Conservation (phyloP, 2,113 vertebrate species). For the Gallinago jamesoni region DNA sequence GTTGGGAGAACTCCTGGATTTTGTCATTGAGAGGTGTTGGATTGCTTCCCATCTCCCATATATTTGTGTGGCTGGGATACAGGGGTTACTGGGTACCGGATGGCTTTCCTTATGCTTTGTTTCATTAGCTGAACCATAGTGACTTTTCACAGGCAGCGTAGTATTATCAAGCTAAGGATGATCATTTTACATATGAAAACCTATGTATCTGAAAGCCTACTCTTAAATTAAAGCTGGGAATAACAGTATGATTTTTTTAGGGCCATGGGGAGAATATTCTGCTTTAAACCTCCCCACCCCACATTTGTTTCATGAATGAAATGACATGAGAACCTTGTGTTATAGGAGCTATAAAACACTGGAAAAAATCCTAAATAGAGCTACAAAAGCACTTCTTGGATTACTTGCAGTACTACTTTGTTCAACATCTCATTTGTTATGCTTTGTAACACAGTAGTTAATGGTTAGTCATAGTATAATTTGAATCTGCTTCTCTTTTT, state of each 20-base stretch:
- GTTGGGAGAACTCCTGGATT: background rate
- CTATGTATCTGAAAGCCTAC: fast-evolving
- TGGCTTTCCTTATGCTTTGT: background rate
- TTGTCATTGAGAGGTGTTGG: background rate
- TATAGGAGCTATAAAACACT: background rate
- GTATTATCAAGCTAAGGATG: background rate
- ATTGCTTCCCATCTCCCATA: background rate
- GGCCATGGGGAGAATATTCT: background rate
- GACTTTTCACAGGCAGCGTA: background rate
- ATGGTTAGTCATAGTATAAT: background rate
- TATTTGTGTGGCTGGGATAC: background rate
- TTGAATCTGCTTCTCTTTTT: background rate
- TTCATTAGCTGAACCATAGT: background rate
- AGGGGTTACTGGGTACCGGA: background rate
- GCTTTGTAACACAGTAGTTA: background rate
- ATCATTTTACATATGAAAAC: background rate
- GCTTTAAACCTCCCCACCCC: background rate
- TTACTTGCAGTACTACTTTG: background rate
- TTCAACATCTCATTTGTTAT: background rate
- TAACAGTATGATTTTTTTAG: background rate
- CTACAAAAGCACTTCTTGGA: background rate
- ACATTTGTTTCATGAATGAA: background rate
- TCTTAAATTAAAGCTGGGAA: background rate
- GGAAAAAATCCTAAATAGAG: background rate
- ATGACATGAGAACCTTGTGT: background rate